phyloP scores from a whole-genome alignment of 2,113 vertebrate species.

The Montifringilla adamsi region DNA sequence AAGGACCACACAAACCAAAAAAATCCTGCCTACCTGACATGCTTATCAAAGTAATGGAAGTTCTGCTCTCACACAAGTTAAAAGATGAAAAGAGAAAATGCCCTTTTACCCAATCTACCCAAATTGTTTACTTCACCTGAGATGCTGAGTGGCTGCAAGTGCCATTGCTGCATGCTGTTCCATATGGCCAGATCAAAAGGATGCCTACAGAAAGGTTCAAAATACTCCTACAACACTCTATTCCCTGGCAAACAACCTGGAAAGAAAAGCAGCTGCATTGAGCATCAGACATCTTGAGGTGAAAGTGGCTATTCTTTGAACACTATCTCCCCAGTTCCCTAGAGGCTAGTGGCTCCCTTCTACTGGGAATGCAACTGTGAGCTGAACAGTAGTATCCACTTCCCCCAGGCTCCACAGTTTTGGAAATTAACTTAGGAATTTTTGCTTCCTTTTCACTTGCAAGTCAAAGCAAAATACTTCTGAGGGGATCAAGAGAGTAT shows the following conservation, averaged over 20 bases:
- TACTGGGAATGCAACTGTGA: neutral
- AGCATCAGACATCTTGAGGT: neutral
- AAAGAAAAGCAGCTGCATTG: neutral
- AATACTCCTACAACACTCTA: neutral
- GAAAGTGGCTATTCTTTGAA: neutral
- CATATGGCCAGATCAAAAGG: neutral
- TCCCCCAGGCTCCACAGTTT: neutral
- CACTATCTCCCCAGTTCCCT: neutral
- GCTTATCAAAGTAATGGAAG: neutral
- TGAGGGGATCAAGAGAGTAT: neutral
- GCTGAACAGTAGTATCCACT: neutral
- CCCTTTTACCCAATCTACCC: neutral
- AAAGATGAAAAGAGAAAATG: neutral
- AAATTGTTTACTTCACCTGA: neutral
- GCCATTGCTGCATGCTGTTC: neutral
- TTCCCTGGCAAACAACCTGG: neutral
- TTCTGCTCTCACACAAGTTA: neutral
- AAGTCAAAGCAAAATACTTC: neutral
- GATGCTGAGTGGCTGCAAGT: neutral
- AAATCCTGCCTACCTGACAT: neutral
- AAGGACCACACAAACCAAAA: neutral
- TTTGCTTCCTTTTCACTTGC: neutral
- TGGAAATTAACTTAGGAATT: neutral
- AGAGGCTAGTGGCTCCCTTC: neutral
- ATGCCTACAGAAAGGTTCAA: neutral